Evolutionary conservation across 2,888 invertebrate species (phyloP), one percentile per base, ranked within the genome.

Genomic region (Drosophila atroscutellata): DNA sequence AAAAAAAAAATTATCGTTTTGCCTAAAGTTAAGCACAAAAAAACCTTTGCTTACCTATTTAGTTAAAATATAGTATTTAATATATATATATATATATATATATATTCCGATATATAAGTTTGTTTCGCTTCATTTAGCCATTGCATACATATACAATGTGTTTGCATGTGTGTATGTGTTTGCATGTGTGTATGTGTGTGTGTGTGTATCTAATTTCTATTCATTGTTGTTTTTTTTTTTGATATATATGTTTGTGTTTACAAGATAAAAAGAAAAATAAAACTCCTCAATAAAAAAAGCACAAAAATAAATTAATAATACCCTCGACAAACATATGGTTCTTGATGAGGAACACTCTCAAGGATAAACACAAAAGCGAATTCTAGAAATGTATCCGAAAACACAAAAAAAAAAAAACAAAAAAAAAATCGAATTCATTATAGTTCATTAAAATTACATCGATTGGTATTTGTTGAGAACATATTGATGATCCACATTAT

Each of bases 271-370:
- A 47, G 68, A 81, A 64, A 80, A 86, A 20, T 78, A 57, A 58
- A 78, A 80, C 62, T 65, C 61, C 67, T 61, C 56, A 42, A 83
- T 36, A 79, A 86, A 85, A 85, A 83, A 86, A 77, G 71, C 77
- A 86, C 86, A 80, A 85, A 82, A 76, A 81, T 24, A 84, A 79
- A 77, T 45, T 24, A 45, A 24, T 45, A 72, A 66, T 57, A 24
- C 15, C 45, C 45, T 24, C 24, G 62, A 86, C 64, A 86, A 77
- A 80, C 77, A 89, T 86, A 74, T 68, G 72, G 72, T 74, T 67
- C 72, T 66, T 0, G 0, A 59, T 78, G 89, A 89, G 89, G 89
- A 86, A 83, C 89, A 86, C 80, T 77, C 80, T 77, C 79, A 67
- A 75, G 69, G 30, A 71, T 81, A 86, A 77, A 69, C 62, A 73